Evolutionary conservation across 2,888 invertebrate species (phyloP).

Genomic region (Arrhopalites spinosus): DNA sequence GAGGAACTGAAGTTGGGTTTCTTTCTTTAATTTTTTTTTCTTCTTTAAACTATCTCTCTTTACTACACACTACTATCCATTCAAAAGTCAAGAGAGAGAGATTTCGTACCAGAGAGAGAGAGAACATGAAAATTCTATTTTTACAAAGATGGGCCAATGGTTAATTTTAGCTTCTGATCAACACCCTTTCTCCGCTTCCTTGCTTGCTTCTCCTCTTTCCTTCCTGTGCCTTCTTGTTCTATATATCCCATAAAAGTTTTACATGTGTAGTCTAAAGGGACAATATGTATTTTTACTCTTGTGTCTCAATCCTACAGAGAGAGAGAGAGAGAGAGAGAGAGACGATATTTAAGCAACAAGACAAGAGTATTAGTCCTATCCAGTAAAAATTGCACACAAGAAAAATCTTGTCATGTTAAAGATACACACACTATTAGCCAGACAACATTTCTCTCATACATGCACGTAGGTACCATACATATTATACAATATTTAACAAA

Average conservation of each 20-base stretch:
- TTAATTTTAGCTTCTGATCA: constrained; percentile 50
- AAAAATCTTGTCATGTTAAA: no score
- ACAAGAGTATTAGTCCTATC: no score
- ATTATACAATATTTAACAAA: background rate
- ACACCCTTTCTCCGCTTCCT: constrained; percentile 30
- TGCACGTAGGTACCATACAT: no score
- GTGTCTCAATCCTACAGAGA: no score
- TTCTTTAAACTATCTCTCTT: background rate
- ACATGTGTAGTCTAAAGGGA: no score
- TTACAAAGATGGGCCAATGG: constrained; percentile 55
- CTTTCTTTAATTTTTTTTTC: background rate
- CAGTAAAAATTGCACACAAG: no score
- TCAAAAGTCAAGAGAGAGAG: background rate
- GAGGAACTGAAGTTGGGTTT: constrained; percentile 16
- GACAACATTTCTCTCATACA: no score
- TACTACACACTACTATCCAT: background rate
- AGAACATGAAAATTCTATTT: constrained; percentile 50
- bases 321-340: no score
- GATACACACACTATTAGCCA: no score
- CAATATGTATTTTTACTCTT: no score
- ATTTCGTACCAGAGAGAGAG: constrained; percentile 19
- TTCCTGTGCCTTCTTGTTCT: constrained; percentile 20
- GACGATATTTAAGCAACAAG: no score
- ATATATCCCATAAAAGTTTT: constrained; percentile 13
- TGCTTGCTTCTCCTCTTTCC: constrained; percentile 1